phyloP scores from a whole-genome alignment of 2,888 invertebrate genomes.

The Temnothorax unifasciatus region DNA sequence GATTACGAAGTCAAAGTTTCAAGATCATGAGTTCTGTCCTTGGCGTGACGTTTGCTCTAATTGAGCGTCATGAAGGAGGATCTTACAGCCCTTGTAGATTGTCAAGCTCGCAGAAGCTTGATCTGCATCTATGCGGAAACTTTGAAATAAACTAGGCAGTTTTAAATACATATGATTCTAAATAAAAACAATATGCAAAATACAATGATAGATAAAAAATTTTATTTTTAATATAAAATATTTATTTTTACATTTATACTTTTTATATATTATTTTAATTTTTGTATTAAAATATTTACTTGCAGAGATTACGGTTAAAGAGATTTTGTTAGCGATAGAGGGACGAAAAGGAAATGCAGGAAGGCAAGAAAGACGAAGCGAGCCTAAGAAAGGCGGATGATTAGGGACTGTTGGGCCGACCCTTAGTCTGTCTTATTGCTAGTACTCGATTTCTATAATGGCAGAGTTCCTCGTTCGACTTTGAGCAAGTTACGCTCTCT shows the following conservation, averaged over 20 bases:
- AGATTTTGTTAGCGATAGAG: constrained; percentile 65
- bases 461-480: constrained; percentile 62
- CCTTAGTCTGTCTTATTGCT: constrained; percentile 72
- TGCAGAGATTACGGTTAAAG: constrained; percentile 43
- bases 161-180: background rate
- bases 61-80: constrained; percentile 72
- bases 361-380: constrained; percentile 65
- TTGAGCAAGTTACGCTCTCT: constrained; percentile 72
- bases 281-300: background rate
- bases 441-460: constrained; percentile 62
- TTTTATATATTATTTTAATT: background rate
- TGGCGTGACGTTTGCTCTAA: constrained; percentile 71
- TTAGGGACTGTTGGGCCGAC: constrained; percentile 77
- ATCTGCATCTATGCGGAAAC: background rate
- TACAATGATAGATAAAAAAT: background rate
- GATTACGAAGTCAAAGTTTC: constrained; percentile 66
- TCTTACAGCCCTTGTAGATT: constrained; percentile 42
- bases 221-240: background rate
- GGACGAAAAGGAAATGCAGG: constrained; percentile 43
- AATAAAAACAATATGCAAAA: background rate
- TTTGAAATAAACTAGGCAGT: background rate
- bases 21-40: constrained; percentile 57
- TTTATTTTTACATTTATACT: background rate
- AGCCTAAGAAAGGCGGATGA: constrained; percentile 76
- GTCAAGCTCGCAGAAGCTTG: constrained; percentile 34